Evolutionary conservation across 2,113 vertebrate species (phyloP).

Genomic region (Chelonoidis abingdonii): DNA sequence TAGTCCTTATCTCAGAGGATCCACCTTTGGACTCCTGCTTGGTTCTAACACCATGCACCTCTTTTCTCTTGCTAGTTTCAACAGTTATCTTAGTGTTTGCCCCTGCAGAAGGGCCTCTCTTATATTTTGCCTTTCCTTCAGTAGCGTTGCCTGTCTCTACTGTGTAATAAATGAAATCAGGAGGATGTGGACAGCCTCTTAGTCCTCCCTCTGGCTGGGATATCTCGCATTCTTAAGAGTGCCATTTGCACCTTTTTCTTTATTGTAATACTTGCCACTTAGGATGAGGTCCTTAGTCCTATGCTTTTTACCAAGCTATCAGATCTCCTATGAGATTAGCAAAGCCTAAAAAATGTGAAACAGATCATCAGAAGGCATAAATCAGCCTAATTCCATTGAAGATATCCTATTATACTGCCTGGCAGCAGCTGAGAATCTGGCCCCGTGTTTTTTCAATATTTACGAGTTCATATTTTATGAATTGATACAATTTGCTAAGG

Average conservation of each 20-base stretch:
- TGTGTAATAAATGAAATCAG: background rate
- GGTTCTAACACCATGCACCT: background rate
- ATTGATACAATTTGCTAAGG: background rate
- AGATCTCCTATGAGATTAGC: background rate
- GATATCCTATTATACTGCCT: background rate
- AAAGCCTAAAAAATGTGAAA: background rate
- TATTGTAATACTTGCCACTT: background rate
- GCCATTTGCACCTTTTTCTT: background rate
- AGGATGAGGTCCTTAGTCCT: background rate
- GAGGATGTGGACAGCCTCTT: background rate
- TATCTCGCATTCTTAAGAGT: background rate
- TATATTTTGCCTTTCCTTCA: background rate
- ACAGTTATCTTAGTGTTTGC: background rate
- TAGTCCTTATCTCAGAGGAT: background rate
- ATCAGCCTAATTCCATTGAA: background rate
- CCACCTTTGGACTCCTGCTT: background rate
- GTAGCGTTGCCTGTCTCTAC: background rate
- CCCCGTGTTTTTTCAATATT: background rate
- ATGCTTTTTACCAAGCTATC: background rate
- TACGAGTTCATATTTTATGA: background rate
- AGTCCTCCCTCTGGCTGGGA: rapidly evolving
- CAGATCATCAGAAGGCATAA: background rate
- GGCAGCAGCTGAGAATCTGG: background rate
- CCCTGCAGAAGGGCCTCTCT: background rate
- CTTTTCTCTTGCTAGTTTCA: background rate